A percentile compares a stretch with the other conserved stretches of the same genome.
Evolutionary conservation across 53 echinoderm and acorn worm genomes (phyloP).

Genomic region (Echinometra lucunter): DNA sequence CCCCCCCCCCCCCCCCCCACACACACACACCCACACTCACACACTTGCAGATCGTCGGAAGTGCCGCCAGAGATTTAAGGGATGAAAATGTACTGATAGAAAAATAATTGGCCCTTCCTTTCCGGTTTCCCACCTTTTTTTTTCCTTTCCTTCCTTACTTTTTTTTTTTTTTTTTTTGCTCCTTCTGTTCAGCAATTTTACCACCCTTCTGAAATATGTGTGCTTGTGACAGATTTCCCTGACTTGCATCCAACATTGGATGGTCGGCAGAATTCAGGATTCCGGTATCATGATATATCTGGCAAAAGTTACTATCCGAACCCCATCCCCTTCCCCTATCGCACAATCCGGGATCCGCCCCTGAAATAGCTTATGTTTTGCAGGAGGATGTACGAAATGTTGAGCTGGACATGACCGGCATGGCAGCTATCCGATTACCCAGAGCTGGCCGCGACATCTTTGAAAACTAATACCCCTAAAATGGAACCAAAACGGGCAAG

Average conservation of each 20-base stretch:
- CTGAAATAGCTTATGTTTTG: slow-evolving; percentile 20
- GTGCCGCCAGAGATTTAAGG: background rate
- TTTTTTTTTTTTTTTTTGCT: no score
- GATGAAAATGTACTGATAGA: no score
- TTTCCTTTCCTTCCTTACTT: no score
- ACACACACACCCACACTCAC: no score
- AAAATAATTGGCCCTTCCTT: no score
- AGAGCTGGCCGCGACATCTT: slow-evolving; percentile 1
- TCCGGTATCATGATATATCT: background rate
- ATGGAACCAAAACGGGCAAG: slow-evolving; percentile 42
- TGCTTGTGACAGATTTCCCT: no score
- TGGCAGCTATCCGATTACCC: slow-evolving; percentile 38
- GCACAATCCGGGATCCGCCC: background rate
- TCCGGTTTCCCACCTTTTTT: no score
- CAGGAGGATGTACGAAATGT: slow-evolving; percentile 32
- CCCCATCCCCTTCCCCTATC: background rate
- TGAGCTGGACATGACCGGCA: slow-evolving; percentile 49
- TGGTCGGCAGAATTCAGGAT: background rate
- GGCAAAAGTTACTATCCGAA: no score
- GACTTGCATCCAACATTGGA: background rate
- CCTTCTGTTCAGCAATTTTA: no score
- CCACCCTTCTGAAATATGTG: no score
- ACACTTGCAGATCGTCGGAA: background rate
- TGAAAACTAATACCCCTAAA: slow-evolving; percentile 68
- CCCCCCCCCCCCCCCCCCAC: background rate